Conservation (phyloP, 2,888 invertebrate genomes). For the Ophioninae sp. region DNA sequence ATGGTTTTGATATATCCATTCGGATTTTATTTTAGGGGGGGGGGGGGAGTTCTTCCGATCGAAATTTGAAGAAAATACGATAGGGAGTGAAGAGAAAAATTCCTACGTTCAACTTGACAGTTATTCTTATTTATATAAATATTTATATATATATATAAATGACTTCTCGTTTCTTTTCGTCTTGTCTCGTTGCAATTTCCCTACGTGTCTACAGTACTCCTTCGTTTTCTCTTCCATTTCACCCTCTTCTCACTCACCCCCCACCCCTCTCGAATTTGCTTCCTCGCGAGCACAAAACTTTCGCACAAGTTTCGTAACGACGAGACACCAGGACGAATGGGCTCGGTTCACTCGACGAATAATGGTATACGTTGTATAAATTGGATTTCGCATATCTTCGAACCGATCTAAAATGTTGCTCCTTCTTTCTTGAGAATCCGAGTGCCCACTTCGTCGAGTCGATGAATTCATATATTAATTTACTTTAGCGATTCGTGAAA, state of each 20-base stretch:
- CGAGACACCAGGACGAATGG: conserved; percentile 40
- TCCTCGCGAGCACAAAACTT: conserved; percentile 39
- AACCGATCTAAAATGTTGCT: conserved; percentile 1
- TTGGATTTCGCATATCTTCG: conserved; percentile 44
- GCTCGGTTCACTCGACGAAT: conserved; percentile 15
- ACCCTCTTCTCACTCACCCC: conserved; percentile 10
- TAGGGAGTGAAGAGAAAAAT: not conserved
- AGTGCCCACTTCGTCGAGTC: not conserved
- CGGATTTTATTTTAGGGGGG: conserved; percentile 12
- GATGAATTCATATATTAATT: not conserved
- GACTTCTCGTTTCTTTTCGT: not conserved
- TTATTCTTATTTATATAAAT: not conserved
- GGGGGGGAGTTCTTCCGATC: conserved; percentile 63
- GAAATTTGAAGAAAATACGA: conserved; percentile 28
- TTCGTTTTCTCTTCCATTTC: conserved; percentile 6
- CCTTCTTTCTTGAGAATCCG: not conserved
- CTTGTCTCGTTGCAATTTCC: not conserved
- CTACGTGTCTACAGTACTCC: conserved; percentile 13
- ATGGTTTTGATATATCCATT: not conserved
- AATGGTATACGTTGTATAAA: conserved; percentile 54
- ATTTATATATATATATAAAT: not conserved
- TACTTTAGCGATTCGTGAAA: too few relatives aligned
- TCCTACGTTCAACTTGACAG: conserved; percentile 15
- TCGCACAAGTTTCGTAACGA: conserved; percentile 40
- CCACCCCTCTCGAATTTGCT: conserved; percentile 27